These are phyloP conservation scores for Archaeoteleia sp. DNA, from an alignment of 2,888 invertebrate genomes.

Conservation along the genomic window DNA sequence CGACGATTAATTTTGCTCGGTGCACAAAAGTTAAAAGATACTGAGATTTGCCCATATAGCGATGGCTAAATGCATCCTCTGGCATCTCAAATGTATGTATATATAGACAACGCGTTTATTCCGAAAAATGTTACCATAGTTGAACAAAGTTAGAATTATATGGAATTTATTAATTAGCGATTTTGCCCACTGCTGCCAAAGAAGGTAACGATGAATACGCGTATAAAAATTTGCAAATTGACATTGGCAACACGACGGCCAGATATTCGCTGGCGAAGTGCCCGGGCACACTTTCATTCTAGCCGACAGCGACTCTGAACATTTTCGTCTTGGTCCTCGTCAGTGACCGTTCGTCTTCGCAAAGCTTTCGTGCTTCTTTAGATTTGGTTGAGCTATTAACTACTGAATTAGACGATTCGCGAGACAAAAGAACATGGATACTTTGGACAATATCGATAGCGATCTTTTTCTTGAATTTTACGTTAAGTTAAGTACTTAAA, in stretches of 20 bases:
- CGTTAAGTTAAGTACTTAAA: conserved; percentile 68
- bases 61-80: too few species aligned
- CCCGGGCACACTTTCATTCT: conserved; percentile 48
- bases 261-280: conserved; percentile 40
- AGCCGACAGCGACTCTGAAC: conserved; percentile 2
- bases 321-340: conserved; percentile 54
- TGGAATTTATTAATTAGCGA: conserved; percentile 1
- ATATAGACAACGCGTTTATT: too few species aligned
- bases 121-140: too few species aligned
- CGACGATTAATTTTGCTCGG: too few species aligned
- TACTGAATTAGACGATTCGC: neutral
- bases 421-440: conserved; percentile 61
- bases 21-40: too few species aligned
- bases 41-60: too few species aligned
- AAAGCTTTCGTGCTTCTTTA: conserved; percentile 2
- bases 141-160: neutral
- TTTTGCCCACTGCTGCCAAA: conserved; percentile 15
- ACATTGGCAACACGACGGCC: conserved; percentile 68
- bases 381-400: conserved; percentile 1
- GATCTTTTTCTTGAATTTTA: conserved; percentile 67
- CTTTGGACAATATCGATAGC: conserved; percentile 65
- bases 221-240: conserved; percentile 59
- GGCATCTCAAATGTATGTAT: too few species aligned
- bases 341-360: conserved; percentile 26
- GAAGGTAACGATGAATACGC: conserved; percentile 28